A percentile compares a stretch with the other conserved stretches of the same genome.
Evolutionary conservation across 92 coral and sea anemone species (phyloP).

Genomic region (Epizoanthus ramosus): DNA sequence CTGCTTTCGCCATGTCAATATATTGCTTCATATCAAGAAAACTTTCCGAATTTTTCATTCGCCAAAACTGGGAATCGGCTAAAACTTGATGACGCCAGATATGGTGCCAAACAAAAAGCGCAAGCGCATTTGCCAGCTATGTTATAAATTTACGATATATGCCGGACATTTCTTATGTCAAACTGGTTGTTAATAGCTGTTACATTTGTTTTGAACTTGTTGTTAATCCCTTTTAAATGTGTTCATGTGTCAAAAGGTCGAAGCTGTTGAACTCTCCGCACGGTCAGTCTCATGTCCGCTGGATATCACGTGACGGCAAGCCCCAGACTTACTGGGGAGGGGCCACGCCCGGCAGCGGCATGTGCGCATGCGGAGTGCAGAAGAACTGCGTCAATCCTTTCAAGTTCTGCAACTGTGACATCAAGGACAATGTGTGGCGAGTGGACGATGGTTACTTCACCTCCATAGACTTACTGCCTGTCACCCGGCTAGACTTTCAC

Average conservation of each 20-base stretch:
- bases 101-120: too few species aligned
- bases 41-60: too few species aligned
- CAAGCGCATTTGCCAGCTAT: too few species aligned
- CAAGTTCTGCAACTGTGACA: slow-evolving; percentile 88
- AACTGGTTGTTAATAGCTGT: too few species aligned
- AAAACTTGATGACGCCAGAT: too few species aligned
- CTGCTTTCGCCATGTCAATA: too few species aligned
- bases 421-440: slow-evolving; percentile 67
- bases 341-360: slow-evolving; percentile 63
- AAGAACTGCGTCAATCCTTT: slow-evolving; percentile 50
- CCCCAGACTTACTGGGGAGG: slow-evolving; percentile 91
- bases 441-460: slow-evolving; percentile 88
- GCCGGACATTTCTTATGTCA: too few species aligned
- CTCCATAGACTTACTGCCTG: slow-evolving; percentile 71
- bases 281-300: slow-evolving; percentile 65
- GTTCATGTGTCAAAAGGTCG: slow-evolving; percentile 16
- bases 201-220: too few species aligned
- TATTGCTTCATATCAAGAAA: too few species aligned
- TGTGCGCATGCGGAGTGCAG: slow-evolving; percentile 82
- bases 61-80: too few species aligned
- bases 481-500: slow-evolving; percentile 64
- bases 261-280: slow-evolving; percentile 68
- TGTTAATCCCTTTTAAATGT: background rate
- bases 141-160: too few species aligned
- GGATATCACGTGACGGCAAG: slow-evolving; percentile 65